Percentiles rank a stretch among this genome's conserved stretches.
phyloP scores from a whole-genome alignment of 1,140 invertebrate genomes.

The Diorhabda sublineata region DNA sequence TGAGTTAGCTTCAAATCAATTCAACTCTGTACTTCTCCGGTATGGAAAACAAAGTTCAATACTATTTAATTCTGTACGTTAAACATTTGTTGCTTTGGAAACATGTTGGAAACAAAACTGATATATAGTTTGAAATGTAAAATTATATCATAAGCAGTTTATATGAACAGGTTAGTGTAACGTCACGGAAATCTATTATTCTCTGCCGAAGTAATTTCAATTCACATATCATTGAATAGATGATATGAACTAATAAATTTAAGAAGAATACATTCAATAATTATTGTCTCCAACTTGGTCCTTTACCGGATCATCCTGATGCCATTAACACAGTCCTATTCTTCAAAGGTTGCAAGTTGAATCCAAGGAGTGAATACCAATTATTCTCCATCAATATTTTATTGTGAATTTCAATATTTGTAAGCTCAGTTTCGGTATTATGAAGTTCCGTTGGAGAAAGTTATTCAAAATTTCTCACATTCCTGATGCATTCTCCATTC shows the following conservation, averaged over 20 bases:
- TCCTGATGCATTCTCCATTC: not conserved
- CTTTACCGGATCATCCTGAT: too few species aligned
- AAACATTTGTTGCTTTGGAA: not conserved
- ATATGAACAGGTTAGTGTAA: too few species aligned
- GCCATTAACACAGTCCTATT: too few species aligned
- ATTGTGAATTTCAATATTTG: constrained; percentile 1
- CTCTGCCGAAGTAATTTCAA: too few species aligned
- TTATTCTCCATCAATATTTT: not conserved
- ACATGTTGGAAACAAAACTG: not conserved
- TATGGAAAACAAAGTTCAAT: not conserved
- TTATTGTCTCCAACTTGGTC: too few species aligned
- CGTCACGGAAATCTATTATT: too few species aligned
- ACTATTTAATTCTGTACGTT: not conserved
- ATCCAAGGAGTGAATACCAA: not conserved
- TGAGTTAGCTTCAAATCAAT: not conserved
- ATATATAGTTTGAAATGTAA: too few species aligned
- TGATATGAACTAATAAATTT: too few species aligned
- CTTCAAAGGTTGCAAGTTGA: too few species aligned
- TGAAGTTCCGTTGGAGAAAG: not conserved
- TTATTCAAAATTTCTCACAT: not conserved
- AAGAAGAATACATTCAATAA: too few species aligned
- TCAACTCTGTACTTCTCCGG: not conserved
- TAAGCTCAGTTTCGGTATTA: not conserved
- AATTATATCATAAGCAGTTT: too few species aligned
- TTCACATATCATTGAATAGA: too few species aligned